phyloP scores from a whole-genome alignment of 2,797 vertebrate genomes.

The Sardinella longiceps region DNA sequence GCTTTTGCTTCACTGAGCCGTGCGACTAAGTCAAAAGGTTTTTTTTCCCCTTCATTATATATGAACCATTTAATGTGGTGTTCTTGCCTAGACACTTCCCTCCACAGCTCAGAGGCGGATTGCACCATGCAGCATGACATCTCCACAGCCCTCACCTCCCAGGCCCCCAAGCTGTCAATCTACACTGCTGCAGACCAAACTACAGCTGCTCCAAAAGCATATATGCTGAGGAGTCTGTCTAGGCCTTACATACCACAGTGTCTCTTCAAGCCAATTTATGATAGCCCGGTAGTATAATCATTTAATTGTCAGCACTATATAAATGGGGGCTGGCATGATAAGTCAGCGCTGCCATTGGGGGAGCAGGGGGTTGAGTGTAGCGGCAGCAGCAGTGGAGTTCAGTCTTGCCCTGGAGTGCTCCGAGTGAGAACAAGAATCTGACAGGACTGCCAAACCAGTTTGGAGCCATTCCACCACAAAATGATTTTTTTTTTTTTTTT shows the following conservation, averaged over 20 bases:
- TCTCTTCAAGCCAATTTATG: background rate
- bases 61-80: background rate
- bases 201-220: background rate
- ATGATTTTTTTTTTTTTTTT: background rate
- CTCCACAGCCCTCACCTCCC: background rate
- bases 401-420: background rate
- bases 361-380: no score
- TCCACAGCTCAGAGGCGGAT: background rate
- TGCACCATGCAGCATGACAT: background rate
- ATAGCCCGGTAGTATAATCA: background rate
- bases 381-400: background rate
- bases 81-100: background rate
- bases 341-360: background rate
- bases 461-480: background rate
- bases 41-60: background rate
- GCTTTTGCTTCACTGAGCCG: background rate
- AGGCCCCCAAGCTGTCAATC: background rate
- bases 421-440: background rate
- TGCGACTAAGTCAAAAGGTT: background rate
- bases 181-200: background rate
- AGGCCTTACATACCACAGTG: background rate
- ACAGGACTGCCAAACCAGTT: slow-evolving; percentile 1
- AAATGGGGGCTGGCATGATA: background rate
- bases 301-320: background rate
- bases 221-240: background rate